Evolutionary conservation across 2,797 vertebrate species (phyloP), one percentile per base, ranked within the genome.

Genomic region (Onychomys arenicola): DNA sequence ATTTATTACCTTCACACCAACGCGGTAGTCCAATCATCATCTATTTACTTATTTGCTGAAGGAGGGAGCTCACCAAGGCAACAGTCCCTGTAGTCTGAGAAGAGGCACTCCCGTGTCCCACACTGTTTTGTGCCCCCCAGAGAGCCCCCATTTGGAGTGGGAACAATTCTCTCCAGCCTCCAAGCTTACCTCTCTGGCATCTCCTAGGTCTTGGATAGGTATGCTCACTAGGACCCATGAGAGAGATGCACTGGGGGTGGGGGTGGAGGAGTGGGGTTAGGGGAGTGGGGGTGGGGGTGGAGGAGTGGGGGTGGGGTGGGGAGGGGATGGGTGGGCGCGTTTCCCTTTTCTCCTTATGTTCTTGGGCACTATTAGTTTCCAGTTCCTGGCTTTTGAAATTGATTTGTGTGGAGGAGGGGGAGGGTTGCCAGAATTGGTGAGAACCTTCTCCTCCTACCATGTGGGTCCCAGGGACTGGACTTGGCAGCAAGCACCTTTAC

Each of bases 71-170:
- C 40, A 27, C n/a, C 23, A 29, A 69, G 78, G 27, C 65, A 76
- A 11, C 67, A 59, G 27, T 43, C 27, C 49, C 16, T 1, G 11
- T 0, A 17, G 14, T 29, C 57, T 43, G 27, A 43, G 82, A 19
- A 84, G 2, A 67, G 25, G 6, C 1, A 13, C 2, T 7, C 9
- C 6, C 32, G 1, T 3, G 7, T 32, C 6, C 10, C 8, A 6
- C 5, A 23, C 21, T n/a, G 25, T 46, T 57, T 40, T 61, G 37
- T 86, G 21, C 0, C 19, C 17, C 8, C 59, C 32, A 61, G 29
- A 46, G 43, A 46, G 2, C 49, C 52, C 52, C 40, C 29, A 3
- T 49, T 94, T 46, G 16, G 19, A 55, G n/a, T 7, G 0, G 73
- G n/a, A 76, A 37, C n/a, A 88, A 29, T 27, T 46, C 23, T 40